Evolutionary conservation across 2,888 invertebrate species (phyloP).

Genomic region (Trissolcus japonicus): DNA sequence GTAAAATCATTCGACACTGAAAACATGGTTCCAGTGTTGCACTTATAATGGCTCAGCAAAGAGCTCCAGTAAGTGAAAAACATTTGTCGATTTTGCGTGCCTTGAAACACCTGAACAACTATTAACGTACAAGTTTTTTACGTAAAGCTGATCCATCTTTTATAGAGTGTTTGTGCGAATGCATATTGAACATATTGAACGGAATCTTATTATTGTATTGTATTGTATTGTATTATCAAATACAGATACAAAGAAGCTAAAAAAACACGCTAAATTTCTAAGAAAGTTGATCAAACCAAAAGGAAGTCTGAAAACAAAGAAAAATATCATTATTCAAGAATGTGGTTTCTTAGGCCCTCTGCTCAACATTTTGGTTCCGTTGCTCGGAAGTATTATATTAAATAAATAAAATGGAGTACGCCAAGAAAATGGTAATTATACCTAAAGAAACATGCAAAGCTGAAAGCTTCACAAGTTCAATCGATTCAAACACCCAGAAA

Average conservation of each 20-base stretch:
- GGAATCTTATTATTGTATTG: too few relatives aligned
- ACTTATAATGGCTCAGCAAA: too few relatives aligned
- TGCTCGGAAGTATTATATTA: background rate
- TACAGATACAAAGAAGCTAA: background rate
- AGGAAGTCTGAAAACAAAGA: background rate
- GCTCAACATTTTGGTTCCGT: background rate
- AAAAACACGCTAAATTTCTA: background rate
- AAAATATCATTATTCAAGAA: constrained; percentile 18
- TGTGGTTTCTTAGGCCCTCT: constrained; percentile 5
- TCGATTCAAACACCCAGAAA: too few relatives aligned
- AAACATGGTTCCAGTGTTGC: too few relatives aligned
- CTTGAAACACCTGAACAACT: background rate
- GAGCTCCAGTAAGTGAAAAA: too few relatives aligned
- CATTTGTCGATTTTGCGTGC: constrained; percentile 10
- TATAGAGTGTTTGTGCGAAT: constrained; percentile 16
- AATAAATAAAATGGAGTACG: background rate
- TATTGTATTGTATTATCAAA: too few relatives aligned
- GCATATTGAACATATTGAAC: constrained; percentile 13
- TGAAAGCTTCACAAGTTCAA: too few relatives aligned
- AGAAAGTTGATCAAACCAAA: constrained; percentile 4
- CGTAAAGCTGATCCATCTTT: constrained; percentile 2
- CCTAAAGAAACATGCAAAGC: background rate
- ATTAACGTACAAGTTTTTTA: background rate
- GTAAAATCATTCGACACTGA: too few relatives aligned
- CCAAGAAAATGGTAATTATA: background rate